A percentile compares a stretch with the other conserved stretches of the same genome.
These are phyloP conservation scores for Ophion slaviceki DNA, from an alignment of 2,888 invertebrate species.

Conservation along the genomic window DNA sequence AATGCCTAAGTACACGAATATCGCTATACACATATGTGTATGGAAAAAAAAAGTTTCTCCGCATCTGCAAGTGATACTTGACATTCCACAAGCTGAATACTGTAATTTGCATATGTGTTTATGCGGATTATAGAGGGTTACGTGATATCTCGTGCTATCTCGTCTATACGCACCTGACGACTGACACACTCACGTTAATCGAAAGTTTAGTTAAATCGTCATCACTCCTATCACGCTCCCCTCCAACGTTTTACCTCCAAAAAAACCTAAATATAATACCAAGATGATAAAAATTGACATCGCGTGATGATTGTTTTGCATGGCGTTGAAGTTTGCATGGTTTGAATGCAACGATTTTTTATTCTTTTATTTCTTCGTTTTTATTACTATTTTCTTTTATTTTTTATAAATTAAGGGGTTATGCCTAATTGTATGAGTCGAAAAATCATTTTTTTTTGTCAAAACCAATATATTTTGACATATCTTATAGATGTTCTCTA, in stretches of 20 bases:
- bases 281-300: no score
- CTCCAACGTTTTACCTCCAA: not conserved
- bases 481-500: no score
- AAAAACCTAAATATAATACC: no score
- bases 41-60: constrained; percentile 9
- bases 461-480: no score
- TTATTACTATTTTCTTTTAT: no score
- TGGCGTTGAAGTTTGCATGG: no score
- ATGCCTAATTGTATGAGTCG: no score
- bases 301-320: no score
- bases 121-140: constrained; percentile 38
- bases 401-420: no score
- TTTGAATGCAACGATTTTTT: no score
- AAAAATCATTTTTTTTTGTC: no score
- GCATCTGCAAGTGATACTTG: constrained; percentile 44
- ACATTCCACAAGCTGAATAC: constrained; percentile 45
- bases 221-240: not conserved
- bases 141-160: constrained; percentile 2
- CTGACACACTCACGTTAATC: not conserved
- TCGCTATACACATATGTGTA: not conserved
- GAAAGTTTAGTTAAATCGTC: constrained; percentile 17
- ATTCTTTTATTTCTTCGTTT: no score
- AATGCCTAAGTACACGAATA: constrained; percentile 33
- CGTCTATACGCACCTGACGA: not conserved
- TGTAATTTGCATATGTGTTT: constrained; percentile 33